Base-by-base conservation (phyloP, 2,888 invertebrate species). In the Acronicta aceris region DNA sequence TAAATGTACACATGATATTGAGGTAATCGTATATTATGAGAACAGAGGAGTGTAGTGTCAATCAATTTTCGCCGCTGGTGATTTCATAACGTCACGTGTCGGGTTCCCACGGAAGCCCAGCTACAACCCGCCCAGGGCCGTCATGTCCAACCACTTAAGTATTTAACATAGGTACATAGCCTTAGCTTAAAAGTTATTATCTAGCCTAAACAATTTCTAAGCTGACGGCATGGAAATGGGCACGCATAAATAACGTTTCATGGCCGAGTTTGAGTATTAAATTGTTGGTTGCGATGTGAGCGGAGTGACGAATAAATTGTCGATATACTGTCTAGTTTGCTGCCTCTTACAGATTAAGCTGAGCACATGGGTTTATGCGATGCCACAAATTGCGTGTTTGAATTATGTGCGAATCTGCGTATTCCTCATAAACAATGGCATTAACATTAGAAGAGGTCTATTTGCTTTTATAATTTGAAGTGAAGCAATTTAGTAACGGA, bases 91-190 rank as follows among this genome's bases (percentile, higher is more conserved):
- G 93, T 92, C 94, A 94, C 88, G 88, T 93, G 94, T 83, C 79
- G 70, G 78, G 89, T 94, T 94, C 94, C 93, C 94, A 94, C 93
- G 94, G 93, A 94, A 94, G 94, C 93, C 87, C 84, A 81, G 82
- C 87, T 88, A 83, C 86, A 85, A 84, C 81, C 86, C 87, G 93
- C 94, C 94, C 82, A 80, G 87, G 93, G 94, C 94, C 85, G 91
- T 94, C 94, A 94, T 93, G 94, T 90, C 87, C 86, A 79, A 83
- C 93, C 94, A 93, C 93, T 94, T 94, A 94, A 89, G 90, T 91
- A 90, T 92, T 94, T 93, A 94, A 91, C 92, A 88, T 90, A 89
- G 88, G 87, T 89, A 90, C 86, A 87, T 88, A 92, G 88, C 84
- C 88, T 93, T 92, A 92, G 89, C 92, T 93, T 86, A 90, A 92